Evolutionary conservation across 2,888 invertebrate genomes (phyloP), one percentile per base, ranked within the genome.

Genomic region (Chelonus formosanus): DNA sequence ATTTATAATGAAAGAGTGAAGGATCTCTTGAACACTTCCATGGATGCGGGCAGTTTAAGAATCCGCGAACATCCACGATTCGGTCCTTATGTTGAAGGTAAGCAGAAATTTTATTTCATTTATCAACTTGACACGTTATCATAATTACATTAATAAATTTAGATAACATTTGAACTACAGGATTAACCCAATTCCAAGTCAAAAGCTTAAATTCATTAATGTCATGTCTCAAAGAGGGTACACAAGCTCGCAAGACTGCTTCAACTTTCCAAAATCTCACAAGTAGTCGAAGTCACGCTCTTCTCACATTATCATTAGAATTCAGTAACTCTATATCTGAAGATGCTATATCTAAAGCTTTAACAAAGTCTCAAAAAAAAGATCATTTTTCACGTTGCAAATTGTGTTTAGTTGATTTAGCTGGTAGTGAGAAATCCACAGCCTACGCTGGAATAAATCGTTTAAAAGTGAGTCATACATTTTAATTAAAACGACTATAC

Each of bases 61-160:
- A 90, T 94, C 47, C 85, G 93, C 64, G 93, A 94, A 83, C 93
- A 94, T 85, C 93, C 93, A 1, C 88, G 88, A 66, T 88, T 87
- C 72, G 93, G 93, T 69, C 91, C 93, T 8, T 93, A 92, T 77
- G 93, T 94, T 60, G 91, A 93, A 86, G 92, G 93, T 92, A 64
- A 54, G 62, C 67, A 40, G 6, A 32, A 34, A 40, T 3, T 6
- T 40, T 40, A 40, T 6, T 6, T 3, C 40, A 40, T 40, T 40
- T 3, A 40, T 40, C 6, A 20, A 20, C 20, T 20, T 20, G 20
- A 20, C 20, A 20, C 20, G 2, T 53, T 32, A 6, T 34, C 7
- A 8, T 10, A 44, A 44, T 58, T 7, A n/a, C 7, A 58, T 36
- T 36, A n/a, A 44, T 31, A 52, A 52, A 52, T 8, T 5, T 32